Evolutionary conservation across 2,888 invertebrate genomes (phyloP).

Genomic region (Conus canariensis): DNA sequence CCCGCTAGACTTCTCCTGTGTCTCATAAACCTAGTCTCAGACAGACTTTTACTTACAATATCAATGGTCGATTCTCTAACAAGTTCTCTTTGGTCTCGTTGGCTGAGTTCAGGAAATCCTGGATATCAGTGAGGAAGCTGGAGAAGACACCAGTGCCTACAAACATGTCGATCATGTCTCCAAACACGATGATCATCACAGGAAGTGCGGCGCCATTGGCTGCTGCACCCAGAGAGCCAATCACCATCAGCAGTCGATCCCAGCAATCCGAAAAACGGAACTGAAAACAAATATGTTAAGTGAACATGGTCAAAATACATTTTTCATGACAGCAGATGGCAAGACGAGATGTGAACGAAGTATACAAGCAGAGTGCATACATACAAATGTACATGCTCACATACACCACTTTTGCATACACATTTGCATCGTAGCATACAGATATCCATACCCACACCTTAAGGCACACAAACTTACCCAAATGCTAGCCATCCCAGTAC

Average conservation of each 20-base stretch:
- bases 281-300: neutral
- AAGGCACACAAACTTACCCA: too few species aligned
- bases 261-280: slow-evolving; percentile 69
- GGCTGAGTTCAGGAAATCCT: slow-evolving; percentile 38
- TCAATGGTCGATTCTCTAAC: slow-evolving; percentile 4
- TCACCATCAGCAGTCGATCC: slow-evolving; percentile 72
- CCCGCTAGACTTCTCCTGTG: too few species aligned
- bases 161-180: slow-evolving; percentile 76
- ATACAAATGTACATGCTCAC: slow-evolving; percentile 21
- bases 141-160: slow-evolving; percentile 56
- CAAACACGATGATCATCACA: slow-evolving; percentile 76
- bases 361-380: slow-evolving; percentile 9
- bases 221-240: slow-evolving; percentile 69
- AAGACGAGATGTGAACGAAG: neutral
- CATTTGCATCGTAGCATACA: too few species aligned
- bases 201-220: slow-evolving; percentile 74
- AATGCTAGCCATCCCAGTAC: too few species aligned
- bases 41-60: neutral
- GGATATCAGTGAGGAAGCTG: slow-evolving; percentile 36
- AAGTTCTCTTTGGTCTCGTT: slow-evolving; percentile 40
- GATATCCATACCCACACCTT: too few species aligned
- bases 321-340: neutral
- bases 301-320: neutral
- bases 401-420: neutral
- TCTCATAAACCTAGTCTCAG: neutral